Percentiles rank a stretch among this genome's conserved stretches.
phyloP scores from a whole-genome alignment of 2,888 invertebrate species.

The Eucriotettix oculatus region DNA sequence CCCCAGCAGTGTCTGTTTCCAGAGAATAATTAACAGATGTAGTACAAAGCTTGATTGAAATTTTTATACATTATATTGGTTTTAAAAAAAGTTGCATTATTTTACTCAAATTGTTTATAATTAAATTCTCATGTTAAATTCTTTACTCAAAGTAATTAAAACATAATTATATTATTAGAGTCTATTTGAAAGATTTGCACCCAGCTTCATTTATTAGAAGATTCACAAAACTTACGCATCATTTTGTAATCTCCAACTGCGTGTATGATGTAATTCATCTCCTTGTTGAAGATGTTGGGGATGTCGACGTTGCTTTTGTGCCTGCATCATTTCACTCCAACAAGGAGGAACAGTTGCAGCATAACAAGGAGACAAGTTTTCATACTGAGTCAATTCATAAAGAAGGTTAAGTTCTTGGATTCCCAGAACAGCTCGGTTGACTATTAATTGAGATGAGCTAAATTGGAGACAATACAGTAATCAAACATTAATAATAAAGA shows the following conservation, averaged over 20 bases:
- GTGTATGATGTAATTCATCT: conserved; percentile 53
- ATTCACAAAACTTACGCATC: conserved; percentile 39
- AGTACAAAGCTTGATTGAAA: too few species aligned
- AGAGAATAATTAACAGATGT: too few species aligned
- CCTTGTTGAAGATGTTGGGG: conserved; percentile 59
- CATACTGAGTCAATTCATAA: conserved; percentile 60
- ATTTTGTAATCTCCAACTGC: conserved; percentile 78
- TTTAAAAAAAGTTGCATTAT: too few species aligned
- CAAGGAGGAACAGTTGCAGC: conserved; percentile 82
- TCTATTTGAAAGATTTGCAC: not conserved
- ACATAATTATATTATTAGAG: too few species aligned
- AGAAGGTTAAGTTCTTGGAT: conserved; percentile 38
- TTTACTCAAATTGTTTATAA: too few species aligned
- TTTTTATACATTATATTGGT: too few species aligned
- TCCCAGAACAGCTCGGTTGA: conserved; percentile 23
- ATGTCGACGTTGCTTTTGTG: conserved; percentile 74
- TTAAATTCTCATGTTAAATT: too few species aligned
- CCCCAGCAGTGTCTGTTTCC: too few species aligned
- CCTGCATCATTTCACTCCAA: conserved; percentile 86
- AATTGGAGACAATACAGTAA: not conserved
- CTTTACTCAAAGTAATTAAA: too few species aligned
- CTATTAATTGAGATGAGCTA: conserved; percentile 14
- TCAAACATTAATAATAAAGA: not conserved
- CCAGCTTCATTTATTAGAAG: conserved; percentile 1
- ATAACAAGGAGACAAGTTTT: conserved; percentile 49